Conservation (phyloP, 2,888 invertebrate genomes). For the Busseola fusca region DNA sequence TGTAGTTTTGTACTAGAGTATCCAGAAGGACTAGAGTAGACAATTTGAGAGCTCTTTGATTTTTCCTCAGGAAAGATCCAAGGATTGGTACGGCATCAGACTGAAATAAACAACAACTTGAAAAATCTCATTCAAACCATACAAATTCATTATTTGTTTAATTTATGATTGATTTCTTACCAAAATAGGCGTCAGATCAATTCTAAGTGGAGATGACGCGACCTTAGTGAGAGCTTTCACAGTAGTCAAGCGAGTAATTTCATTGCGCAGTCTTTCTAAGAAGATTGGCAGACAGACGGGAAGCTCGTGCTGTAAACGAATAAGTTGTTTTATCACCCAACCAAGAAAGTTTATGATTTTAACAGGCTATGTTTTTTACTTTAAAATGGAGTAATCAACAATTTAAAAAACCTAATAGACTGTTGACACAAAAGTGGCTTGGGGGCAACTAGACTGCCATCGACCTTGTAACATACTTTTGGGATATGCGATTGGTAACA, state of each 20-base stretch:
- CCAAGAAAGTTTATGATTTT: too few species aligned
- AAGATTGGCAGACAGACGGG: constrained; percentile 97
- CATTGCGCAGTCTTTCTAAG: constrained; percentile 97
- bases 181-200: constrained; percentile 94
- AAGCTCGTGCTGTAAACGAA: constrained; percentile 90
- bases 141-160: not conserved
- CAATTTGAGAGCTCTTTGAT: constrained; percentile 97
- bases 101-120: constrained; percentile 79
- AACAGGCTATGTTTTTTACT: not conserved
- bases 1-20: constrained; percentile 96
- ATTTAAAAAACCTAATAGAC: not conserved
- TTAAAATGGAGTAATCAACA: not conserved
- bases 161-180: constrained; percentile 78
- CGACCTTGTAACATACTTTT: not conserved
- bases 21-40: constrained; percentile 96
- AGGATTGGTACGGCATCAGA: constrained; percentile 96
- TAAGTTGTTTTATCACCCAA: not conserved
- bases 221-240: constrained; percentile 98
- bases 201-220: constrained; percentile 95
- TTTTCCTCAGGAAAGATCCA: constrained; percentile 98
- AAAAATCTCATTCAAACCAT: not conserved
- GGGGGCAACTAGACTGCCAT: not conserved
- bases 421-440: not conserved
- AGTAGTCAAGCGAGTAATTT: constrained; percentile 98
- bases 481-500: not conserved